phyloP scores from a whole-genome alignment of 2,113 vertebrate genomes.

The Cryptotis parvus region DNA sequence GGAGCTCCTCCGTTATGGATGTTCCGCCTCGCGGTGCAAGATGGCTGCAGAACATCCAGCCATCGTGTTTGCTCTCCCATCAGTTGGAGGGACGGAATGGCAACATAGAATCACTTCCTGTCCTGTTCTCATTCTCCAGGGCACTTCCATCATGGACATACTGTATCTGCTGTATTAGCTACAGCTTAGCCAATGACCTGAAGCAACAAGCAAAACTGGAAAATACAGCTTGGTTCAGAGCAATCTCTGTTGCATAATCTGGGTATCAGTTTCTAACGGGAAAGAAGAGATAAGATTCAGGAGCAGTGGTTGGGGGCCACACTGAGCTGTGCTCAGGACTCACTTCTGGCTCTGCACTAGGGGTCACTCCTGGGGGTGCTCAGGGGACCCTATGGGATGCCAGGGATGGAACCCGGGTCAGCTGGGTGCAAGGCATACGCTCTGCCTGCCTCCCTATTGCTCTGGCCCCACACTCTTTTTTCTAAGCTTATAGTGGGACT shows the following conservation, averaged over 20 bases:
- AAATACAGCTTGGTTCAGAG: neutral
- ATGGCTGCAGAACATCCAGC: conserved; percentile 9
- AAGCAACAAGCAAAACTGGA: neutral
- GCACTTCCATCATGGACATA: neutral
- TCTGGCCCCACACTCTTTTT: neutral
- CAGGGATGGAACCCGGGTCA: neutral
- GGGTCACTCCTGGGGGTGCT: neutral
- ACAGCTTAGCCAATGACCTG: neutral
- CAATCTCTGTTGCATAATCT: neutral
- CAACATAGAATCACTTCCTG: neutral
- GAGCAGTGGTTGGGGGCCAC: too few relatives aligned
- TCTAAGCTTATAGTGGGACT: neutral
- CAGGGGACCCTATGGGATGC: neutral
- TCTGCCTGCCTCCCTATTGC: too few relatives aligned
- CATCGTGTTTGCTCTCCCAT: neutral
- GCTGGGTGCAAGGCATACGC: neutral
- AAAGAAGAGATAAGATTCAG: neutral
- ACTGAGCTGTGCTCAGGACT: too few relatives aligned
- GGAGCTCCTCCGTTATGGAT: neutral
- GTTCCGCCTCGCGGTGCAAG: neutral
- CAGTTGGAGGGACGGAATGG: neutral
- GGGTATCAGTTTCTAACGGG: neutral
- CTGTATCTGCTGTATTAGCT: neutral
- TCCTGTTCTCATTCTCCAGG: neutral
- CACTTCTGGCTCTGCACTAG: neutral